Evolutionary conservation across 2,888 invertebrate genomes (phyloP), one percentile per base, ranked within the genome.

Genomic region (Pediacus dermestoides): DNA sequence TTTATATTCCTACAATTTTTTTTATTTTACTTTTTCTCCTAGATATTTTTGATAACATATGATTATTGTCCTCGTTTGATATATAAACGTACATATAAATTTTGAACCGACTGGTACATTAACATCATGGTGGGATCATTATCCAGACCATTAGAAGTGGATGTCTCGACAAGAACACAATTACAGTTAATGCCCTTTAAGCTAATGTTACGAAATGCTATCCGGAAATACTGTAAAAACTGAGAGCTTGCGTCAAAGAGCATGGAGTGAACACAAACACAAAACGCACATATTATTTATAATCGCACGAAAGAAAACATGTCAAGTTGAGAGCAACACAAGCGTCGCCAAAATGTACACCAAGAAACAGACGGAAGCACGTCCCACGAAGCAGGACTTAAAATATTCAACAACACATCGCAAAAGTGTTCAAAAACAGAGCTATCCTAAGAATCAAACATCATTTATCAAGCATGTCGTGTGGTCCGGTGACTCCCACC

Each of bases 401-500:
- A 64, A 63, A 62, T 63, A 65, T 64, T 65, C 63, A 64, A 60
- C 57, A 57, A 57, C 62, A 56, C 53, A 57, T 61, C 62, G 63
- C 63, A 66, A 66, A 64, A 63, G 63, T 62, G 65, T 61, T 63
- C 61, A 52, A 53, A 53, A 57, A 53, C 52, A 52, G 49, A 53
- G 50, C 46, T 55, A 61, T 68, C 66, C 67, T 61, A 64, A 67
- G 67, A 69, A 68, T 67, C 60, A 56, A 57, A 53, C 58, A 69
- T 69, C 69, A 69, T 69, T 69, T 69, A 68, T 68, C 68, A 68
- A 63, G 57, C 48, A 54, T 63, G 65, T 66, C 66, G 67, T 68
- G 66, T 66, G 67, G 66, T 67, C 66, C 66, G 65, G 59, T 57
- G 61, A 68, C 69, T 67, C 68, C 68, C 64, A 68, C 67, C 66